phyloP scores from a whole-genome alignment of 2,113 vertebrate species.

The Rhombomys opimus region DNA sequence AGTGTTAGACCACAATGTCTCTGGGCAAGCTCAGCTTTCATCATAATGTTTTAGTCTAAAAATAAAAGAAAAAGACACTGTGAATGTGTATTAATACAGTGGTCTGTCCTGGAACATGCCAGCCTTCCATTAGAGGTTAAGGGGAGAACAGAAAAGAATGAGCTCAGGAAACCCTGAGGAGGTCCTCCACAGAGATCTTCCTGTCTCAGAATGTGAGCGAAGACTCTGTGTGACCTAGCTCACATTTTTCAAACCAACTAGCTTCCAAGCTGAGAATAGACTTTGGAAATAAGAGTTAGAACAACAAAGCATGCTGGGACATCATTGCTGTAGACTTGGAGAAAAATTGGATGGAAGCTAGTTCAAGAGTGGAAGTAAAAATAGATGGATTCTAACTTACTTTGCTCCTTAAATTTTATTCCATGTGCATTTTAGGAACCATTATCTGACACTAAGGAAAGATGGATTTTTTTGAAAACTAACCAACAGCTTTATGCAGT shows the following conservation, averaged over 20 bases:
- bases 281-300: background rate
- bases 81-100: background rate
- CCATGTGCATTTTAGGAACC: background rate
- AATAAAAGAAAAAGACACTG: background rate
- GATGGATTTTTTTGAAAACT: background rate
- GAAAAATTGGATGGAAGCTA: background rate
- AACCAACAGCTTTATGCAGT: background rate
- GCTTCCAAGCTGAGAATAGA: background rate
- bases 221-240: background rate
- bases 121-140: background rate
- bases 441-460: background rate
- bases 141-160: background rate
- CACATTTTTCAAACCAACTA: background rate
- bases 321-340: background rate
- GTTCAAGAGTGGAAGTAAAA: background rate
- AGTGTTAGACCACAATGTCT: background rate
- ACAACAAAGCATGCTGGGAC: background rate
- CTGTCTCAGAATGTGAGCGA: background rate
- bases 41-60: background rate
- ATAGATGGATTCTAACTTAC: background rate
- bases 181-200: background rate
- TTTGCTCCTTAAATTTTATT: background rate
- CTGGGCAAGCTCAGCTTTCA: background rate
- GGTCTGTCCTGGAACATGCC: background rate
- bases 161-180: fast-evolving